Conservation (phyloP, 2,888 invertebrate species). For the Congeria kusceri region DNA sequence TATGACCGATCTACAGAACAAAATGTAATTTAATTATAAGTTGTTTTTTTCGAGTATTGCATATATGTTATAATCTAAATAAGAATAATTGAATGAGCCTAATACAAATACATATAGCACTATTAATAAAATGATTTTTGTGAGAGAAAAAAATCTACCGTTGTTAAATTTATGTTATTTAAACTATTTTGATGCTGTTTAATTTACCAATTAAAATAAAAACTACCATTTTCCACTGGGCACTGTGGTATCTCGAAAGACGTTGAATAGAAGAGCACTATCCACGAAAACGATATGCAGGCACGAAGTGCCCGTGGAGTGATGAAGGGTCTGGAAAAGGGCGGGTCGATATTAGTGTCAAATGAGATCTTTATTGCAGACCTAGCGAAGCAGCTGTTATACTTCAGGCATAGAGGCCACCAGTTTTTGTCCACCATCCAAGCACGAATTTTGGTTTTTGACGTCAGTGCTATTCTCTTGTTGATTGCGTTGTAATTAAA, state of each 20-base stretch:
- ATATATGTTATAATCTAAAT: too few species aligned
- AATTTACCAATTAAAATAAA: too few species aligned
- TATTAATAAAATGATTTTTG: too few species aligned
- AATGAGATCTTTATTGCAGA: constrained; percentile 67
- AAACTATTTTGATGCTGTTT: too few species aligned
- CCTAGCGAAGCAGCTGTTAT: constrained; percentile 54
- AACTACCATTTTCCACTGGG: constrained; percentile 67
- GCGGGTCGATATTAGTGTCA: constrained; percentile 56
- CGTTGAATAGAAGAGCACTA: constrained; percentile 45
- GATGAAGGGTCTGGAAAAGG: constrained; percentile 71
- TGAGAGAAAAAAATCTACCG: too few species aligned
- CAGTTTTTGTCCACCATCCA: constrained; percentile 70
- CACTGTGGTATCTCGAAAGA: constrained; percentile 59
- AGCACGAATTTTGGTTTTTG: constrained; percentile 65
- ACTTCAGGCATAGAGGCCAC: constrained; percentile 51
- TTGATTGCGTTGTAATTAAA: constrained; percentile 74
- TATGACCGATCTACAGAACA: too few species aligned
- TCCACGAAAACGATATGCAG: constrained; percentile 70
- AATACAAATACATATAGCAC: too few species aligned
- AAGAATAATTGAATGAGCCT: too few species aligned
- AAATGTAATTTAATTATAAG: too few species aligned
- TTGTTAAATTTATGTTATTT: too few species aligned
- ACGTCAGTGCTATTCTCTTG: constrained; percentile 45
- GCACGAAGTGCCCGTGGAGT: constrained; percentile 27
- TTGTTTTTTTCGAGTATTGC: too few species aligned